phyloP scores from a whole-genome alignment of 2,113 vertebrate species.

The Eurypyga helias region DNA sequence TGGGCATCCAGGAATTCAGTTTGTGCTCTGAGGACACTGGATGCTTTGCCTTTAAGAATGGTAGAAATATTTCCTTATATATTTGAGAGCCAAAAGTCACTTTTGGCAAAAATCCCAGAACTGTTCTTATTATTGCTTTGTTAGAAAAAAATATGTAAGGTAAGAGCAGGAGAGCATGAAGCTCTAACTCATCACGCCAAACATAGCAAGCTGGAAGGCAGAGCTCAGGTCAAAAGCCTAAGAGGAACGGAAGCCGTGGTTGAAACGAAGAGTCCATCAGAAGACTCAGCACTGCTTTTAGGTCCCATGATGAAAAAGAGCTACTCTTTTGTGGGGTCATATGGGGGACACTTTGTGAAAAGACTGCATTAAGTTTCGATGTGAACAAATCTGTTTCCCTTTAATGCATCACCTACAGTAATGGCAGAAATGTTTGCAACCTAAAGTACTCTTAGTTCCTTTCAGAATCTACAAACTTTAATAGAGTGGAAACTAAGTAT shows the following conservation, averaged over 20 bases:
- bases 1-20: not conserved
- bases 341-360: not conserved
- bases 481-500: conserved; percentile 25
- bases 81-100: not conserved
- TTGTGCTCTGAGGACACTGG: not conserved
- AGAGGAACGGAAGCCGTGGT: not conserved
- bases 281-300: not conserved
- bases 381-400: conserved; percentile 34
- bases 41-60: not conserved
- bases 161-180: conserved; percentile 22
- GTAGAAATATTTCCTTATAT: conserved; percentile 17
- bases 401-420: conserved; percentile 53
- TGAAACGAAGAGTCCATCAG: conserved; percentile 4
- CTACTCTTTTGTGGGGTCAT: not conserved
- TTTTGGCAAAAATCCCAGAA: conserved; percentile 36
- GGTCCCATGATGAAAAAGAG: not conserved
- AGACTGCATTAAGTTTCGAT: conserved; percentile 52
- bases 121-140: conserved; percentile 30
- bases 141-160: conserved; percentile 10
- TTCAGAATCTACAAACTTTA: conserved; percentile 8
- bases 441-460: conserved; percentile 16
- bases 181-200: conserved; percentile 7
- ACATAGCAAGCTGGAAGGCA: not conserved
- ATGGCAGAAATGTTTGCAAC: conserved; percentile 16
- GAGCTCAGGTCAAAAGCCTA: conserved; percentile 44